Evolutionary conservation across 2,113 vertebrate species (phyloP).

Genomic region (Epinephelus lanceolatus): DNA sequence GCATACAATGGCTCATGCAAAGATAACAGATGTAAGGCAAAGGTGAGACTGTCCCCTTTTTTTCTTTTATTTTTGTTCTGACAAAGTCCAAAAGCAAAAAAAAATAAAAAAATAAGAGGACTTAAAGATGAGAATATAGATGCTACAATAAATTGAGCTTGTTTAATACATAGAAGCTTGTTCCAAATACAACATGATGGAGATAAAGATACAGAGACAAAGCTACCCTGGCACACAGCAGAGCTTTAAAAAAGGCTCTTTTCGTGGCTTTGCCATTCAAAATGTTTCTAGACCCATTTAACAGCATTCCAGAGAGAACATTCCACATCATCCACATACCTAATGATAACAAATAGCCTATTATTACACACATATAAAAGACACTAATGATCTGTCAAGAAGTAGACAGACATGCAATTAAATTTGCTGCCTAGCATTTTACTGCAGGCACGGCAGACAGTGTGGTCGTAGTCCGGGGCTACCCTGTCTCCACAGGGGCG

Average conservation of each 20-base stretch:
- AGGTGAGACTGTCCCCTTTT: background rate
- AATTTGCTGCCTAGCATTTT: slow-evolving; percentile 71
- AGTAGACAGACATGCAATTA: slow-evolving; percentile 77
- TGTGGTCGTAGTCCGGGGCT: slow-evolving; percentile 59
- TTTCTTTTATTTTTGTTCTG: background rate
- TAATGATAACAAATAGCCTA: slow-evolving; percentile 78
- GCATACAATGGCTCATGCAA: background rate
- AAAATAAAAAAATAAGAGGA: background rate
- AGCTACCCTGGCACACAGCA: slow-evolving; percentile 4
- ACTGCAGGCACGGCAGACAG: slow-evolving; percentile 68
- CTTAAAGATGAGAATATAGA: background rate
- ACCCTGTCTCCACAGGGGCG: slow-evolving; percentile 53
- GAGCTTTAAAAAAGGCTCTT: background rate
- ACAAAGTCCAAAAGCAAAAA: slow-evolving; percentile 15
- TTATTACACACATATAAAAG: slow-evolving; percentile 77
- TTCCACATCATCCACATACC: slow-evolving; percentile 72
- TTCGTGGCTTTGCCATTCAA: slow-evolving; percentile 10
- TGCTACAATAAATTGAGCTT: background rate
- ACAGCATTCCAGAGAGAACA: slow-evolving; percentile 63
- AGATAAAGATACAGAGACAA: background rate
- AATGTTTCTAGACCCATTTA: slow-evolving; percentile 61
- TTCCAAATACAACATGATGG: background rate
- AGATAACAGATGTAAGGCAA: background rate
- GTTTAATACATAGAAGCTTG: background rate
- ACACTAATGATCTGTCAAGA: slow-evolving; percentile 76